Evolutionary conservation across 2,888 invertebrate genomes (phyloP).

Genomic region (Tetranychus truncatus): DNA sequence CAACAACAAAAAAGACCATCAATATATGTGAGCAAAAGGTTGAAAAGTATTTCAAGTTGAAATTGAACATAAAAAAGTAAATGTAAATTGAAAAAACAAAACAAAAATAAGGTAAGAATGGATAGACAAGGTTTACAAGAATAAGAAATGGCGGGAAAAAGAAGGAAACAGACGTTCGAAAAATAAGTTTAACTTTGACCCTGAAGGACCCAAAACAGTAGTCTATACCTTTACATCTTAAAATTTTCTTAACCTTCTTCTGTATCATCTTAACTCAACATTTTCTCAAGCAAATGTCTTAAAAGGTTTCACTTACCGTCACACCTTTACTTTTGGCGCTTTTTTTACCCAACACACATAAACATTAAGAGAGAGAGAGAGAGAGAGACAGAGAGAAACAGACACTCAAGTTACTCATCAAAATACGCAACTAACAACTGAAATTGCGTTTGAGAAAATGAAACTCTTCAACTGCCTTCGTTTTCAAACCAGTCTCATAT

Average conservation of each 20-base stretch:
- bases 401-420: too few species aligned
- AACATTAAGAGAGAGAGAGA: too few species aligned
- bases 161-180: not conserved
- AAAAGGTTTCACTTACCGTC: not conserved
- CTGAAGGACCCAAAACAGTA: not conserved
- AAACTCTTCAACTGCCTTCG: too few species aligned
- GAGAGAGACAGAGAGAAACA: too few species aligned
- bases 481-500: too few species aligned
- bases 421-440: too few species aligned
- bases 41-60: too few species aligned
- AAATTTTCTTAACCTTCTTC: not conserved
- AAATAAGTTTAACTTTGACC: not conserved
- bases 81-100: too few species aligned
- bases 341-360: not conserved
- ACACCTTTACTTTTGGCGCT: not conserved
- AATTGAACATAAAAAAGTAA: too few species aligned
- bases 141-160: not conserved
- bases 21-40: too few species aligned
- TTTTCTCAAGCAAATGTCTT: not conserved
- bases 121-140: not conserved
- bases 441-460: too few species aligned
- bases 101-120: not conserved
- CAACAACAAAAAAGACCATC: too few species aligned
- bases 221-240: not conserved
- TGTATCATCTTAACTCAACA: not conserved